These are phyloP conservation scores for Thaumetopoea pityocampa DNA, from an alignment of 1,140 invertebrate genomes.

Conservation along the genomic window DNA sequence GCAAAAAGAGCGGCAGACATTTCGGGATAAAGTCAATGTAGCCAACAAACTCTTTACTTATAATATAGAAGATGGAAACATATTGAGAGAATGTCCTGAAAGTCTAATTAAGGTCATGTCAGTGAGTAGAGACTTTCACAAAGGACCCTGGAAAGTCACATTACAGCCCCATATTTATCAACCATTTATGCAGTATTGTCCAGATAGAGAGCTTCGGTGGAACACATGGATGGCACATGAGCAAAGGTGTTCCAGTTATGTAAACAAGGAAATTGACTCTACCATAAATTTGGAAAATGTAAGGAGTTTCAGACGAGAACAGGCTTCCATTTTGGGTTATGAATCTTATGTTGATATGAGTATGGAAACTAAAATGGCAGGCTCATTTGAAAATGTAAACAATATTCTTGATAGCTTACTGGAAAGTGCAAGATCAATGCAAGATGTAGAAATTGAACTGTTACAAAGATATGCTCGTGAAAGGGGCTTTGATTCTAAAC, in stretches of 20 bases:
- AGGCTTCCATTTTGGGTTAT: slow-evolving; percentile 88
- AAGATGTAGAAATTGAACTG: slow-evolving; percentile 84
- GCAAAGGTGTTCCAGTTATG: slow-evolving; percentile 80
- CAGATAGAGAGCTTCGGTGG: slow-evolving; percentile 84
- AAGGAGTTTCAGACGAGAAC: slow-evolving; percentile 79
- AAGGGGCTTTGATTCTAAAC: slow-evolving; percentile 81
- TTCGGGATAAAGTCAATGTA: slow-evolving; percentile 79
- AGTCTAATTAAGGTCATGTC: slow-evolving; percentile 82
- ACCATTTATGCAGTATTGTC: slow-evolving; percentile 89
- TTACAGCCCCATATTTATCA: slow-evolving; percentile 83
- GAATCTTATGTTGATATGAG: slow-evolving; percentile 88
- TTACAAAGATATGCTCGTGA: slow-evolving; percentile 86
- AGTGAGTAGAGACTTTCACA: slow-evolving; percentile 77
- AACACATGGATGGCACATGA: slow-evolving; percentile 89
- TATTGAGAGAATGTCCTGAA: slow-evolving; percentile 85
- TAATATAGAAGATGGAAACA: slow-evolving; percentile 79
- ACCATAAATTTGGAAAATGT: slow-evolving; percentile 88
- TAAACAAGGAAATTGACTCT: slow-evolving; percentile 82
- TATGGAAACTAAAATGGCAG: slow-evolving; percentile 97
- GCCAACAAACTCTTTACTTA: slow-evolving; percentile 81
- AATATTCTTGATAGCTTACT: slow-evolving; percentile 83
- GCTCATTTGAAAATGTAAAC: slow-evolving; percentile 85
- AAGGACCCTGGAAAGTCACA: slow-evolving; percentile 88
- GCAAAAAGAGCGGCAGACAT: slow-evolving; percentile 76
- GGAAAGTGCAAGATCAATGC: slow-evolving; percentile 81